Evolutionary conservation across 1,140 invertebrate species (phyloP).

Genomic region (Pseudomyrmex flavicornis): DNA sequence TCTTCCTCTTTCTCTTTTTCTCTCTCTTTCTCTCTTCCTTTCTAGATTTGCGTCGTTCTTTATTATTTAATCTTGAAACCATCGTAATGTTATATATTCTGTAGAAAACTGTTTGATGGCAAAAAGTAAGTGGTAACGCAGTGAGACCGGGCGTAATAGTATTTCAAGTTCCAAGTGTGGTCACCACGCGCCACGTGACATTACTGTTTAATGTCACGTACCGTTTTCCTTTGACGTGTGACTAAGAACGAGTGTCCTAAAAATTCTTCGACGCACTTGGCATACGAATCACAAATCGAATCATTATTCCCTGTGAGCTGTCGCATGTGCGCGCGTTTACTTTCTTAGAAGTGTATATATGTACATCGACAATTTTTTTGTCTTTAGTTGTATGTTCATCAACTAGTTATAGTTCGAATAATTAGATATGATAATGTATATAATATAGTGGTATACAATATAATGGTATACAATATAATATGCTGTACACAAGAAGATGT

Average conservation of each 20-base stretch:
- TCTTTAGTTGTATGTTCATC: constrained; percentile 5
- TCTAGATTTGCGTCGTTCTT: neutral
- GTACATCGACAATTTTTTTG: constrained; percentile 29
- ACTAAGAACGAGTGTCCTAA: constrained; percentile 70
- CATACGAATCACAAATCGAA: constrained; percentile 68
- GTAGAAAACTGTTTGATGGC: constrained; percentile 63
- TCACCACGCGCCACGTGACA: constrained; percentile 63
- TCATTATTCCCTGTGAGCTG: constrained; percentile 66
- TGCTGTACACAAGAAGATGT: neutral
- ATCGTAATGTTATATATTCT: constrained; percentile 60
- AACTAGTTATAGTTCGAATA: neutral
- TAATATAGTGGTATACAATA: too few species aligned
- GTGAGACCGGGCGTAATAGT: constrained; percentile 65
- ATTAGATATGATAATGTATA: too few species aligned
- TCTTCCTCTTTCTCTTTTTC: neutral
- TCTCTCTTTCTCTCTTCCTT: too few species aligned
- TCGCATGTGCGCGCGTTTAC: constrained; percentile 13
- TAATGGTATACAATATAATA: too few species aligned
- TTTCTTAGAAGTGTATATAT: constrained; percentile 39
- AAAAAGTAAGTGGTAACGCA: constrained; percentile 23
- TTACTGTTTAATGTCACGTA: constrained; percentile 75
- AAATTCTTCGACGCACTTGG: constrained; percentile 64
- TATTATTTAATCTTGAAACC: constrained; percentile 46
- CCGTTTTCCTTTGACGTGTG: constrained; percentile 69
- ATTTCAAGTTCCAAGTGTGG: constrained; percentile 66